These are phyloP conservation scores for Acropternis orthonyx DNA, from an alignment of 2,797 vertebrate species.

Conservation along the genomic window DNA sequence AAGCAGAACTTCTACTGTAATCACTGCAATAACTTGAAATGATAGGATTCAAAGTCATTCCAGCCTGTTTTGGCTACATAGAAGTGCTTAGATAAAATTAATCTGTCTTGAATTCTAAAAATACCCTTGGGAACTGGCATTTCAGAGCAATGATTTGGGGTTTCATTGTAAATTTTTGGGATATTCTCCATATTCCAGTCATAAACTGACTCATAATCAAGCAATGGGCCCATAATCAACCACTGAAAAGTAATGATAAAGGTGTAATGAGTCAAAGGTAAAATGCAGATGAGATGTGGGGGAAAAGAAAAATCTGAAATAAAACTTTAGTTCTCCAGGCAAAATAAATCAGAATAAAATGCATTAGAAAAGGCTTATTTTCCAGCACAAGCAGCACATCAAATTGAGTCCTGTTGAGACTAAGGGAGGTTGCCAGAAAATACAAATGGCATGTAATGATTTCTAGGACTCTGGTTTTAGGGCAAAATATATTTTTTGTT, in stretches of 20 bases:
- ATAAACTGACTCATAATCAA: slow-evolving; percentile 2
- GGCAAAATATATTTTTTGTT: background rate
- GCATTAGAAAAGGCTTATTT: background rate
- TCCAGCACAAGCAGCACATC: background rate
- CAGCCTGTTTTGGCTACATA: background rate
- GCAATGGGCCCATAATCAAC: background rate
- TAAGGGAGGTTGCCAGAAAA: background rate
- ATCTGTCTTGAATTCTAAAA: background rate
- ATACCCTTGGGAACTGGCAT: background rate
- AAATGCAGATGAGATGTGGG: background rate
- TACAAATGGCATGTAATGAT: background rate
- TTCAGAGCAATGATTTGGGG: background rate
- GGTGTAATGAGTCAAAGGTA: background rate
- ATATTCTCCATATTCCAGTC: background rate
- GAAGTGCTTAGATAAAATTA: background rate
- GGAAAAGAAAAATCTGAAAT: slow-evolving; percentile 33
- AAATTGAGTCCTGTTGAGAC: background rate
- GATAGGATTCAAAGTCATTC: background rate
- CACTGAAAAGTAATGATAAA: slow-evolving; percentile 25
- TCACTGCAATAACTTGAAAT: background rate
- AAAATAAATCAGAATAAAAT: slow-evolving; percentile 42
- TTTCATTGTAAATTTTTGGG: background rate
- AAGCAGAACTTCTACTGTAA: slow-evolving; percentile 9
- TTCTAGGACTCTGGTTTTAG: slow-evolving; percentile 21
- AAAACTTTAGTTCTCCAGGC: slow-evolving; percentile 22